Evolutionary conservation across 1,140 invertebrate species (phyloP), one percentile per base, ranked within the genome.

Genomic region (Penaeus indicus): DNA sequence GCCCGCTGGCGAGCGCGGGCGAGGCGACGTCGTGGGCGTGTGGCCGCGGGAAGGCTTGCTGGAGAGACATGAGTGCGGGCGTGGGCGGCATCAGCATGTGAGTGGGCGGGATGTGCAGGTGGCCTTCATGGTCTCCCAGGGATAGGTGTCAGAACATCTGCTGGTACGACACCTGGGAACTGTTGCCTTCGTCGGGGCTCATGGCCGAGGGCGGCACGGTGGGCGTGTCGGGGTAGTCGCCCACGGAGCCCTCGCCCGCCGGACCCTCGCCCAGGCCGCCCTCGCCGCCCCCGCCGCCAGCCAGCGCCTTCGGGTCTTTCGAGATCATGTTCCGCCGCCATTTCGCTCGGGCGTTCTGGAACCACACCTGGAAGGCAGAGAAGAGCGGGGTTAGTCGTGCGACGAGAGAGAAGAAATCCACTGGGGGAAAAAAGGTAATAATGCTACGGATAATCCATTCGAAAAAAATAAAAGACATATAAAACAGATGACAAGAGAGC

Each of bases 321-420:
- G 89, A 87, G 61, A 86, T 69, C 86, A 88, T 84, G 83, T 88
- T 84, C 67, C 98, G 95, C 91, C 98, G 95, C 96, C 97, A 98
- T 94, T 99, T 99, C 91, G 98, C 98, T 79, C 98, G 94, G 38
- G 97, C 97, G 93, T 99, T 99, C 94, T 99, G 98, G 94, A 99
- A 99, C 98, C 98, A 99, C 82, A 99, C 98, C 98, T 99, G 95
- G 25, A 64, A 25, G 69, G 27, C 25, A 75, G 72, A 75, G 61
- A 21, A 60, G 67, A 61, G 32, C 2, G 19, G 11, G 3, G 22
- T 22, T 7, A 27, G 61, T 54, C 32, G 2, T n/a, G 25, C n/a
- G 42, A 16, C 61, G 19, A 67, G 27, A 8, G 19, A 54, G 5
- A 13, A 54, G 54, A 54, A 54, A 54, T 13, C 10, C 54, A 54